These are phyloP conservation scores for Gryllus longicercus DNA, from an alignment of 2,888 invertebrate species.

Conservation along the genomic window DNA sequence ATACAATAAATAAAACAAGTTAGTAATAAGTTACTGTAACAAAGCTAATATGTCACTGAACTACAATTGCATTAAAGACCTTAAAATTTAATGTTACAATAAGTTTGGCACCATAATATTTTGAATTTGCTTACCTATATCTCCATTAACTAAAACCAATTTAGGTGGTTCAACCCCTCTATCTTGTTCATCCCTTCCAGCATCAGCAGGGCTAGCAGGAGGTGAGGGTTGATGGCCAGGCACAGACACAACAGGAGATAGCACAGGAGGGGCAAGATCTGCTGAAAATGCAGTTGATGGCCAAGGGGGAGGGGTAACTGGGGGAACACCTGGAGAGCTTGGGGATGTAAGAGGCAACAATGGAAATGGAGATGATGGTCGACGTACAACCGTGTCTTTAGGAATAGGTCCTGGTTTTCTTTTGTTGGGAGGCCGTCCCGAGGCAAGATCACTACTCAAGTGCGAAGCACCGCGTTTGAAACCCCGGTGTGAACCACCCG, in stretches of 20 bases:
- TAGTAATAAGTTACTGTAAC: too few relatives aligned
- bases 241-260: conserved; percentile 31
- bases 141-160: conserved; percentile 33
- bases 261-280: conserved; percentile 37
- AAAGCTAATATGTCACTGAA: too few relatives aligned
- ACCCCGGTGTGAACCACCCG: conserved; percentile 44
- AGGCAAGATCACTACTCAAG: conserved; percentile 39
- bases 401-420: conserved; percentile 79
- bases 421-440: conserved; percentile 56
- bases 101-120: neutral
- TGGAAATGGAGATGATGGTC: conserved; percentile 50
- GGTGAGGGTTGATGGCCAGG: conserved; percentile 23
- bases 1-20: too few relatives aligned
- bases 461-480: conserved; percentile 40
- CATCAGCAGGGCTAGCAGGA: neutral
- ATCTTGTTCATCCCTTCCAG: conserved; percentile 25
- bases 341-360: conserved; percentile 42
- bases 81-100: neutral
- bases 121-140: conserved; percentile 27
- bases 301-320: conserved; percentile 38
- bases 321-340: conserved; percentile 42
- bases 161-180: conserved; percentile 31
- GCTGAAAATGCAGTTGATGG: conserved; percentile 38
- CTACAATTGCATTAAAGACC: too few relatives aligned
- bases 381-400: conserved; percentile 60